These are phyloP conservation scores for Drosophila bifasciata DNA, from an alignment of 1,140 invertebrate species.

Conservation along the genomic window DNA sequence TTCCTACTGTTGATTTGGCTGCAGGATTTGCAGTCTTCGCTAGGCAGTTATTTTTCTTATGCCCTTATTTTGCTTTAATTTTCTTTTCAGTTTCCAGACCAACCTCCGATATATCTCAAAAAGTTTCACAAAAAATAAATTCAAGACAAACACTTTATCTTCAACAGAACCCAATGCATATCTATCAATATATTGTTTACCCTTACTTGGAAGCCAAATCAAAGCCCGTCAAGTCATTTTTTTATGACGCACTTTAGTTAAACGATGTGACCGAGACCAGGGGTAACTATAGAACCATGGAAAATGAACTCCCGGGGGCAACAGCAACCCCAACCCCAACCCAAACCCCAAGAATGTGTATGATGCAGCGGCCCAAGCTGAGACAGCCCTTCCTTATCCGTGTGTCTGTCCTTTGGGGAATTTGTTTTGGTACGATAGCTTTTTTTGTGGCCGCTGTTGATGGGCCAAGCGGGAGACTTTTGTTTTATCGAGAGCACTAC, in stretches of 20 bases:
- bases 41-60: too few species aligned
- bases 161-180: not conserved
- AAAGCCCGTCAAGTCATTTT: conserved; percentile 29
- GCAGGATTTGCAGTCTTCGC: too few species aligned
- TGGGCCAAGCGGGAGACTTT: conserved; percentile 59
- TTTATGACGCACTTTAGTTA: conserved; percentile 71
- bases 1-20: not conserved
- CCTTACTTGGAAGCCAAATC: not conserved
- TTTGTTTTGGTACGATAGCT: conserved; percentile 28
- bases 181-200: not conserved
- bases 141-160: too few species aligned
- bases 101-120: not conserved
- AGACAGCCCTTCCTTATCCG: conserved; percentile 56
- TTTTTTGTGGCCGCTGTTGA: conserved; percentile 50
- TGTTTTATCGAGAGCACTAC: conserved; percentile 76
- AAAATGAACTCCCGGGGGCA: conserved; percentile 6
- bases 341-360: conserved; percentile 49
- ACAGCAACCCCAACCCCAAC: conserved; percentile 57
- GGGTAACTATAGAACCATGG: conserved; percentile 13
- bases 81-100: not conserved
- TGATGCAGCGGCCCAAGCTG: conserved; percentile 33
- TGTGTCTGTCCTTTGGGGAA: conserved; percentile 34
- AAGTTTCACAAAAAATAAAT: too few species aligned
- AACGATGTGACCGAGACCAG: conserved; percentile 47
- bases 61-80: not conserved